These are phyloP conservation scores for Catocala fraxini DNA, from an alignment of 2,888 invertebrate genomes.

Conservation along the genomic window DNA sequence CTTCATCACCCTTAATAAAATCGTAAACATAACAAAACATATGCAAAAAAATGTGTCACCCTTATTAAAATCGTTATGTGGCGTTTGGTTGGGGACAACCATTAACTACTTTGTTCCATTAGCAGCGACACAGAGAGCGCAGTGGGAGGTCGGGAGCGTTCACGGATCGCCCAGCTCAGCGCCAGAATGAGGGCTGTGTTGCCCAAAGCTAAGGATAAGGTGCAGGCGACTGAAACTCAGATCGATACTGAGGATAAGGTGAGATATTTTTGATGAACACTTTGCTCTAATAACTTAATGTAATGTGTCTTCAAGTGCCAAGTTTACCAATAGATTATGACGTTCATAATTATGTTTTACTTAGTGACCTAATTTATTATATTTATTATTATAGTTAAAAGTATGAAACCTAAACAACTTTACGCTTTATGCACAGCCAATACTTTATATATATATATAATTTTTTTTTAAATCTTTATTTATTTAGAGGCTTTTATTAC, in stretches of 20 bases:
- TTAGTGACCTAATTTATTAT: neutral
- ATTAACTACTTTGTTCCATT: conserved; percentile 46
- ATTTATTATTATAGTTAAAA: neutral
- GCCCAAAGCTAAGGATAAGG: conserved; percentile 74
- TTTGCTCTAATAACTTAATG: neutral
- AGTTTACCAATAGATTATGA: too few species aligned
- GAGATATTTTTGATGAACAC: neutral
- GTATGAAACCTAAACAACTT: too few species aligned
- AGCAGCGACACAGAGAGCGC: conserved; percentile 87
- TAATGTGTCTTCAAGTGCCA: too few species aligned
- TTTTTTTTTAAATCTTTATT: too few species aligned
- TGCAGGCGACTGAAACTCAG: conserved; percentile 70
- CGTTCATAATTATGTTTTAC: too few species aligned
- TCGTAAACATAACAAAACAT: too few species aligned
- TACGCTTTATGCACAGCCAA: too few species aligned
- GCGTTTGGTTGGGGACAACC: conserved; percentile 9
- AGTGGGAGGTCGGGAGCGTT: conserved; percentile 71
- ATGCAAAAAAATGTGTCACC: too few species aligned
- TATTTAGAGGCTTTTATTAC: too few species aligned
- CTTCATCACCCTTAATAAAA: too few species aligned
- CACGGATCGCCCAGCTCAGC: conserved; percentile 72
- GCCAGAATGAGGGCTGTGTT: conserved; percentile 76
- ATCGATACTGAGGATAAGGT: conserved; percentile 72
- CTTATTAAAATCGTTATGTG: neutral
- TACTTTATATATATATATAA: too few species aligned